These are phyloP conservation scores for Limonius californicus DNA, from an alignment of 1,140 invertebrate species.

Conservation along the genomic window DNA sequence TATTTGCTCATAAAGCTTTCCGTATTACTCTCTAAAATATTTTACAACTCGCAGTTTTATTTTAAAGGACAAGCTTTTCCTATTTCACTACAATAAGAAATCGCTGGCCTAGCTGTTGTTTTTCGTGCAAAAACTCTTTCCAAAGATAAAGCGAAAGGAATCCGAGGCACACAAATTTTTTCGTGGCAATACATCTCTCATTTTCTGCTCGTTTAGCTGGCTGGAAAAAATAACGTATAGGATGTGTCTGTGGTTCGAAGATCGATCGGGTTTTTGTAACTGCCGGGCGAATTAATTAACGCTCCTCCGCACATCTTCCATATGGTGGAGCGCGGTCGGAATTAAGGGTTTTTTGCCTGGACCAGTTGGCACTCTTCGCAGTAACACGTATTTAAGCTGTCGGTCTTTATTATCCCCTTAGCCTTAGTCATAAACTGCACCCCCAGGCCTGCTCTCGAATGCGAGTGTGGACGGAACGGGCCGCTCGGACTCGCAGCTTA, in stretches of 20 bases:
- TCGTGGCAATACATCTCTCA: too few relatives aligned
- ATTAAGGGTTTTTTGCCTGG: conserved; percentile 4
- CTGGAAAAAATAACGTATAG: not conserved
- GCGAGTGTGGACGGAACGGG: not conserved
- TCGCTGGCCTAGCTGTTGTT: too few relatives aligned
- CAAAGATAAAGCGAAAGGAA: too few relatives aligned
- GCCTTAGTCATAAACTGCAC: conserved; percentile 25
- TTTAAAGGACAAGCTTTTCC: not conserved
- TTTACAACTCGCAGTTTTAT: too few relatives aligned
- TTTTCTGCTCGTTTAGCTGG: too few relatives aligned
- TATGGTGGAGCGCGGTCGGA: conserved; percentile 17
- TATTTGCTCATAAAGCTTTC: too few relatives aligned
- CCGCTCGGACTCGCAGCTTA: conserved; percentile 16
- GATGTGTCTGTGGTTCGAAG: not conserved
- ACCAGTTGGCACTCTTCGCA: conserved; percentile 26
- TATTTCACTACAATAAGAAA: not conserved
- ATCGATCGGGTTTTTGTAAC: conserved; percentile 5
- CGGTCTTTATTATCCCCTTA: conserved; percentile 30
- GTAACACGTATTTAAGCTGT: conserved; percentile 35
- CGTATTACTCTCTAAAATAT: too few relatives aligned
- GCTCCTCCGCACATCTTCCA: conserved; percentile 17
- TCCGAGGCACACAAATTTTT: too few relatives aligned
- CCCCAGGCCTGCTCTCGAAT: conserved; percentile 16
- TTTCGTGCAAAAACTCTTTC: too few relatives aligned
- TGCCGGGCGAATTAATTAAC: conserved; percentile 4